Evolutionary conservation across 2,888 invertebrate species (phyloP).

Genomic region (Anoncus sp.): DNA sequence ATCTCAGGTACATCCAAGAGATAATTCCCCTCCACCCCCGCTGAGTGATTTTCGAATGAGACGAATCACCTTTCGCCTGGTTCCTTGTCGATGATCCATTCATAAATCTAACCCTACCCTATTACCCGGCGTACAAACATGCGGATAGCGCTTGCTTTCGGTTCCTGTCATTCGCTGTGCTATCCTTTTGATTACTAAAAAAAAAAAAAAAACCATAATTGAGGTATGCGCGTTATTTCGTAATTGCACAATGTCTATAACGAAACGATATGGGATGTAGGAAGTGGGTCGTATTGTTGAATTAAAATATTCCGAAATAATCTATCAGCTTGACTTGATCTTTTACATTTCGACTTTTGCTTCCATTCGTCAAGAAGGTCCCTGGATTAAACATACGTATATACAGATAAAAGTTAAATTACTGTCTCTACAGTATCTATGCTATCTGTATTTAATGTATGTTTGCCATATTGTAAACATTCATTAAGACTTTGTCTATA

Average conservation of each 20-base stretch:
- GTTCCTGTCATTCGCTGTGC: neutral
- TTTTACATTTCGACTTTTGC: neutral
- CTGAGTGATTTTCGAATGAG: neutral
- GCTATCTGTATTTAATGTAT: no score
- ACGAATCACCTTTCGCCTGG: neutral
- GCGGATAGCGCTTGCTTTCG: neutral
- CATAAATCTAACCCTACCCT: constrained; percentile 18
- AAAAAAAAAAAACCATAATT: neutral
- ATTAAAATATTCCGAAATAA: constrained; percentile 6
- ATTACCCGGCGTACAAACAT: constrained; percentile 4
- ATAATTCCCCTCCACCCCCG: constrained; percentile 9
- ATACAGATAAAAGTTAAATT: no score
- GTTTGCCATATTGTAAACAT: no score
- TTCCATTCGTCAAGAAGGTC: no score
- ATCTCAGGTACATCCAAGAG: constrained; percentile 92
- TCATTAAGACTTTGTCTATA: no score
- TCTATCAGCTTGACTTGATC: constrained; percentile 9
- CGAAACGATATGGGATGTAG: neutral
- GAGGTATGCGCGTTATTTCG: constrained; percentile 18
- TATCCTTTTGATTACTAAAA: neutral
- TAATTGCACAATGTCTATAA: constrained; percentile 23
- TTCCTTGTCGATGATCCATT: constrained; percentile 7
- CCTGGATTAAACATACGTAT: no score
- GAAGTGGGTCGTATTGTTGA: neutral
- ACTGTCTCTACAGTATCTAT: no score